Percentiles rank a stretch among this genome's conserved stretches.
phyloP scores from a whole-genome alignment of 2,113 vertebrate genomes.

The Vulpes lagopus region DNA sequence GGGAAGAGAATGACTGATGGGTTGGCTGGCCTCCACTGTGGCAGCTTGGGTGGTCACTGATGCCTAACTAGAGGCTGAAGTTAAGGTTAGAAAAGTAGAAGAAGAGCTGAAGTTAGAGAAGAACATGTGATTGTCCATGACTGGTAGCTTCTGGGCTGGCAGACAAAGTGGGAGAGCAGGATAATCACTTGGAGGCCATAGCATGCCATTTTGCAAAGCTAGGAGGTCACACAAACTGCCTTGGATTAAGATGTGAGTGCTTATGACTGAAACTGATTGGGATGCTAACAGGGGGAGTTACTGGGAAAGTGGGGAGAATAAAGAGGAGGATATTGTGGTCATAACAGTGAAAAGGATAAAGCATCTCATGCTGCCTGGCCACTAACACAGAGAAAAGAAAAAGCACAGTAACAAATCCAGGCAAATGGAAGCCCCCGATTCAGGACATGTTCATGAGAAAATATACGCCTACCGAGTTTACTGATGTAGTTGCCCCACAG shows the following conservation, averaged over 20 bases:
- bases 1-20: not conserved
- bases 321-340: not conserved
- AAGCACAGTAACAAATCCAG: no score
- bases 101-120: not conserved
- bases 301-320: not conserved
- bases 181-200: not conserved
- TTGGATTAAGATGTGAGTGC: not conserved
- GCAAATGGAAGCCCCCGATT: no score
- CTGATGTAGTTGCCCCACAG: no score
- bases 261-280: not conserved
- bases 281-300: not conserved
- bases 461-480: no score
- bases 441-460: no score
- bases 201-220: not conserved
- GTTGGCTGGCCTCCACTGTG: not conserved
- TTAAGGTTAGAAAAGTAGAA: not conserved
- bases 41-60: not conserved
- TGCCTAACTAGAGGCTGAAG: not conserved
- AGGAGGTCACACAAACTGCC: not conserved
- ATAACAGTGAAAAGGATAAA: no score
- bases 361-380: no score
- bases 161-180: not conserved
- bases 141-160: not conserved
- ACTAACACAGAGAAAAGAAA: no score
- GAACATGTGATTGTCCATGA: not conserved